Conservation (phyloP, 2,888 invertebrate genomes). For the Rotaria socialis region DNA sequence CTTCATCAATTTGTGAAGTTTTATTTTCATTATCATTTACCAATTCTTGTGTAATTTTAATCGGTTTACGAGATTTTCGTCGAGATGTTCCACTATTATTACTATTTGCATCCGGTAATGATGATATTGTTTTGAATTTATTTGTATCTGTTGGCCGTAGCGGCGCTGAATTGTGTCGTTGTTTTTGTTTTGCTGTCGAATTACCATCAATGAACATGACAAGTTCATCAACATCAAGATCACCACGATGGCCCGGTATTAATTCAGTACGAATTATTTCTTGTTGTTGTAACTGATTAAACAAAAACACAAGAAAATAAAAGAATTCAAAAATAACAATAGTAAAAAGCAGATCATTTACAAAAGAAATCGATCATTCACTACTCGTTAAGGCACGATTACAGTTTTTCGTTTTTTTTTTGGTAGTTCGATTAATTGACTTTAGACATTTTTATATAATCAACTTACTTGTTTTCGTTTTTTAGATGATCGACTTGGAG, state of each 20-base stretch:
- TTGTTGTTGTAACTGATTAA: not conserved
- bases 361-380: too few species aligned
- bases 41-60: not conserved
- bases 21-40: not conserved
- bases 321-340: not conserved
- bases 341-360: too few species aligned
- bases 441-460: not conserved
- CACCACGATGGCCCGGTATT: slow-evolving; percentile 33
- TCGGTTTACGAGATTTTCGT: slow-evolving; percentile 20
- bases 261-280: not conserved
- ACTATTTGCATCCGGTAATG: not conserved
- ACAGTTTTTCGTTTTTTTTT: too few species aligned
- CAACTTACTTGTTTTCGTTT: not conserved
- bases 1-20: not conserved
- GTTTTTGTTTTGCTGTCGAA: slow-evolving; percentile 20
- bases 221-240: slow-evolving; percentile 11
- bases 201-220: slow-evolving; percentile 28
- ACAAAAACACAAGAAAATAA: not conserved
- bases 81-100: not conserved
- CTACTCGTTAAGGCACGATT: too few species aligned
- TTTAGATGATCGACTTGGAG: not conserved
- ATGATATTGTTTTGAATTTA: not conserved
- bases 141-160: not conserved
- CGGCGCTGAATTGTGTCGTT: not conserved
- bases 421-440: too few species aligned